These are phyloP conservation scores for Spodoptera exigua DNA, from an alignment of 2,888 invertebrate genomes.

Conservation along the genomic window DNA sequence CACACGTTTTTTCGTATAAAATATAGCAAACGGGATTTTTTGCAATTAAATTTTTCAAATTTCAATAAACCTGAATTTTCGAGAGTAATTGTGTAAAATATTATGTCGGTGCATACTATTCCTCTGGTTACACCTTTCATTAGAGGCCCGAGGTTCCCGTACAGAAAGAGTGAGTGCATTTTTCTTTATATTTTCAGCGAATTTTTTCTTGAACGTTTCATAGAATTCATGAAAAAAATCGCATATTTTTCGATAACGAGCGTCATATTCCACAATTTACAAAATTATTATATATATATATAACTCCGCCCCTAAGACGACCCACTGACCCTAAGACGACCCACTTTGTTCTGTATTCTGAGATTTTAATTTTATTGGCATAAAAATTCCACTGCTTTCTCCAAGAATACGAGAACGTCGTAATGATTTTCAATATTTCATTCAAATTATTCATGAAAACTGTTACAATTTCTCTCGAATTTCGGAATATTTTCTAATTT, in stretches of 20 bases:
- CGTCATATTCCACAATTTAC: no score
- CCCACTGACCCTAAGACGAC: no score
- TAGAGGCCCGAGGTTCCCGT: constrained; percentile 86
- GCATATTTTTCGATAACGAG: no score
- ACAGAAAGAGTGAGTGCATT: constrained; percentile 84
- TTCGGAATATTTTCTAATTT: no score
- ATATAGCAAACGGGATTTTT: constrained; percentile 28
- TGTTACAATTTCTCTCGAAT: no score
- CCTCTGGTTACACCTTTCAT: constrained; percentile 86
- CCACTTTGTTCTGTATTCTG: no score
- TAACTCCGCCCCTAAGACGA: no score
- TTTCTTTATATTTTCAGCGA: constrained; percentile 10
- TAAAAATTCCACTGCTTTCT: constrained; percentile 22
- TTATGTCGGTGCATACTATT: constrained; percentile 87
- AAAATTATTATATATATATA: no score
- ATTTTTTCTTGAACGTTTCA: no score
- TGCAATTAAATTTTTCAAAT: constrained; percentile 43
- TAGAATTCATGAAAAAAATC: no score
- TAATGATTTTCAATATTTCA: constrained; percentile 21
- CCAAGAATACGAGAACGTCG: neutral
- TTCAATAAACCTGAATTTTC: constrained; percentile 37
- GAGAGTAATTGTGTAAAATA: constrained; percentile 62
- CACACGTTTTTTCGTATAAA: constrained; percentile 67
- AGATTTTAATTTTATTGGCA: no score
- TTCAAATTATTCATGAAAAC: no score